A percentile compares a stretch with the other conserved stretches of the same genome.
These are phyloP conservation scores for Serinus canaria DNA, from an alignment of 2,113 vertebrate species.

Conservation along the genomic window DNA sequence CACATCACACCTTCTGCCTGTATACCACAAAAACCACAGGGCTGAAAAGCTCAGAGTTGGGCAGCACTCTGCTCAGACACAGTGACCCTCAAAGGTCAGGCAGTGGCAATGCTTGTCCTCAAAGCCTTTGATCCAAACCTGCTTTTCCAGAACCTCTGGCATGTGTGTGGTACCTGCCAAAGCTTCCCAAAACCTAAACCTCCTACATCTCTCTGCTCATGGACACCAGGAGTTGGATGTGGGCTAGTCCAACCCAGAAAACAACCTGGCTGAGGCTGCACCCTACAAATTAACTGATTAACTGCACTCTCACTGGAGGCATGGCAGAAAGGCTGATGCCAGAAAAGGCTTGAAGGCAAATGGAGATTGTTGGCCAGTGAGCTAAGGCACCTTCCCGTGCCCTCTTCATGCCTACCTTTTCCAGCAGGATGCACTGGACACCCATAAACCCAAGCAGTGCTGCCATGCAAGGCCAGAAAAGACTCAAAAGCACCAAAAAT, in stretches of 20 bases:
- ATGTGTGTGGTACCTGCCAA: neutral
- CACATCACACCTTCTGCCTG: neutral
- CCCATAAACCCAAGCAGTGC: neutral
- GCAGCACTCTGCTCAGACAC: neutral
- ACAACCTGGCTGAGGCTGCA: neutral
- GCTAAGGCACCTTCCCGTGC: neutral
- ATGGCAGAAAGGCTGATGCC: neutral
- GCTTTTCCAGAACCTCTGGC: neutral
- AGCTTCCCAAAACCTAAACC: neutral
- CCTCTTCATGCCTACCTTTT: neutral
- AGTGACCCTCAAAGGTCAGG: neutral
- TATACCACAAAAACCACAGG: neutral
- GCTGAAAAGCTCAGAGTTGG: neutral
- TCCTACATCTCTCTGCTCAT: neutral
- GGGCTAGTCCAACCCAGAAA: neutral
- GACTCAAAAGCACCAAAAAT: neutral
- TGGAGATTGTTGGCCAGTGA: neutral
- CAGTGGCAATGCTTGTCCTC: neutral
- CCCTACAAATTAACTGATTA: fast-evolving
- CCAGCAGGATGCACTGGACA: neutral
- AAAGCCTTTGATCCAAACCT: neutral
- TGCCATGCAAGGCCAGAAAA: neutral
- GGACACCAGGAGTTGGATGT: neutral
- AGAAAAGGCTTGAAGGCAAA: neutral
- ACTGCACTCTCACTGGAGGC: neutral